phyloP scores from a whole-genome alignment of 1,140 invertebrate species.

The Laodelphax striatellus region DNA sequence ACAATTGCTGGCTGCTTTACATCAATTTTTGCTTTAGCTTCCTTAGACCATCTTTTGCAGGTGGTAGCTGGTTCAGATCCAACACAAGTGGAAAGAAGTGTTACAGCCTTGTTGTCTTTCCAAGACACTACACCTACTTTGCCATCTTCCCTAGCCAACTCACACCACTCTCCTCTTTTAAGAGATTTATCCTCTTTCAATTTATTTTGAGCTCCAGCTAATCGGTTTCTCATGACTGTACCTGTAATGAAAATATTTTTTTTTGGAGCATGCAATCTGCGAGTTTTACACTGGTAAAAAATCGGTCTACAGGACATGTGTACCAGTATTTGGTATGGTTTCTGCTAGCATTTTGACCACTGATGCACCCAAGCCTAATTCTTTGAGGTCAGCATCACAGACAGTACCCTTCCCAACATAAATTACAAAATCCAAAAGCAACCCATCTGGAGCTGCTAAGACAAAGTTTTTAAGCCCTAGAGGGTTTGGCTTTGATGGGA shows the following conservation, averaged over 20 bases:
- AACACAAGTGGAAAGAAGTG: conserved; percentile 10
- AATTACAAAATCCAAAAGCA: conserved; percentile 14
- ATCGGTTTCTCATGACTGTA: conserved; percentile 7
- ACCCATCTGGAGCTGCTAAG: conserved; percentile 12
- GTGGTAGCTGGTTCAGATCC: background rate
- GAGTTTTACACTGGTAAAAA: conserved; percentile 15
- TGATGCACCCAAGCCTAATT: conserved; percentile 16
- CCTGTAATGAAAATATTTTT: conserved; percentile 8
- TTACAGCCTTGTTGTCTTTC: conserved; percentile 7
- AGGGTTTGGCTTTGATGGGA: conserved; percentile 15
- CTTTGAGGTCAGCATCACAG: background rate
- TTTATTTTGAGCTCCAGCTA: background rate
- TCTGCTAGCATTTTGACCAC: conserved; percentile 4
- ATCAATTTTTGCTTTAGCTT: conserved; percentile 20
- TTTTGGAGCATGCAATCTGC: background rate
- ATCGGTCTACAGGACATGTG: conserved; percentile 21
- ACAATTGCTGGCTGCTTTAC: conserved; percentile 22
- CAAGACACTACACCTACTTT: background rate
- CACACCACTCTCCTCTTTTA: background rate
- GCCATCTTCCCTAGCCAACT: background rate
- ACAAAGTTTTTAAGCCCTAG: conserved; percentile 18
- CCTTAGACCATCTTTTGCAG: conserved; percentile 26
- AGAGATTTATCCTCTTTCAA: background rate
- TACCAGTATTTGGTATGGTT: conserved; percentile 8
- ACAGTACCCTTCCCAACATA: too few species aligned